Conservation (phyloP, 2,888 invertebrate genomes). For the Pristionchus japonicus region DNA sequence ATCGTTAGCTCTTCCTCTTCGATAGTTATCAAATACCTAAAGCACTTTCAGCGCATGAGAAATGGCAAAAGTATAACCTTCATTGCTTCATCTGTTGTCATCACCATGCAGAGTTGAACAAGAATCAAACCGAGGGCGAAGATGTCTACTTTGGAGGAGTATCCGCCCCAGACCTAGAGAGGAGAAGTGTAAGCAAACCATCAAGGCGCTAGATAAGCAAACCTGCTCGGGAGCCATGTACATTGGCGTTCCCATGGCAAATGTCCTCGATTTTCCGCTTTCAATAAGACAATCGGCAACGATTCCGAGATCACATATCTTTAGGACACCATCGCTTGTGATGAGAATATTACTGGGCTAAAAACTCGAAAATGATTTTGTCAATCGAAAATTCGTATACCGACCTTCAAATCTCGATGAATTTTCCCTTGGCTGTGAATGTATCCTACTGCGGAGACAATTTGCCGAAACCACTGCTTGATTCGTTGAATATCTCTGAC, state of each 20-base stretch:
- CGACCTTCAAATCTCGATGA: background rate
- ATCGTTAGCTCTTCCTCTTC: too few species aligned
- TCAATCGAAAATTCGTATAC: background rate
- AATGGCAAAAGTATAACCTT: too few species aligned
- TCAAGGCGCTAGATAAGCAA: too few species aligned
- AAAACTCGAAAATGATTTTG: background rate
- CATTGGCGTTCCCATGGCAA: background rate
- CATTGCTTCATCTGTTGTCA: too few species aligned
- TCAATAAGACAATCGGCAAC: background rate
- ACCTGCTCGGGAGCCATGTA: background rate
- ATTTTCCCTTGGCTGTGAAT: background rate
- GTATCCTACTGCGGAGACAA: background rate
- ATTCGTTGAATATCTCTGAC: background rate
- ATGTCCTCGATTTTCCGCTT: background rate
- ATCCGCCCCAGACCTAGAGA: too few species aligned
- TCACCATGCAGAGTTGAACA: too few species aligned
- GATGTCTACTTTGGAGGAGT: too few species aligned
- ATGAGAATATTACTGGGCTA: background rate
- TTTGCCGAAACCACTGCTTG: background rate
- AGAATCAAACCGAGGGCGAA: too few species aligned
- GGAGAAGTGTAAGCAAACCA: too few species aligned
- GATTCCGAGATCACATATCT: background rate
- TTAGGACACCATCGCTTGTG: background rate
- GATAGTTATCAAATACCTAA: too few species aligned
- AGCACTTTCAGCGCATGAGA: too few species aligned